Evolutionary conservation across 2,888 invertebrate genomes (phyloP).

Genomic region (Rugalucina vietnamica): DNA sequence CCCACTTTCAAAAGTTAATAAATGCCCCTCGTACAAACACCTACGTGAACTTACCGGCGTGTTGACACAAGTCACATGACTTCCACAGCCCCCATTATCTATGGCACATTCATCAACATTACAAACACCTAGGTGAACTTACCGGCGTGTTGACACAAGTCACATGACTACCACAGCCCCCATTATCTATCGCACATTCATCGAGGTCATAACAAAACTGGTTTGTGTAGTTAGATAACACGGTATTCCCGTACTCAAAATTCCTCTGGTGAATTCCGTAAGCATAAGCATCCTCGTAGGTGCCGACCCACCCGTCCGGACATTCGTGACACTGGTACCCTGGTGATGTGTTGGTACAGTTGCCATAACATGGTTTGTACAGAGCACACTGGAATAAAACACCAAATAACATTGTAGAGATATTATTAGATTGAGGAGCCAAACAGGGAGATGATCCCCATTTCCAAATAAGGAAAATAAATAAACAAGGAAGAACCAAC

Average conservation of each 20-base stretch:
- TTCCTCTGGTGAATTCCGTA: slow-evolving; percentile 56
- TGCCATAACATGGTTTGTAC: slow-evolving; percentile 60
- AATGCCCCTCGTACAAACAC: too few species aligned
- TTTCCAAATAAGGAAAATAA: too few species aligned
- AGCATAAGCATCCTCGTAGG: slow-evolving; percentile 71
- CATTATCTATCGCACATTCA: slow-evolving; percentile 70
- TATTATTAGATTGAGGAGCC: too few species aligned
- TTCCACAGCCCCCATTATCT: slow-evolving; percentile 74
- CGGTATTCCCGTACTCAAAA: slow-evolving; percentile 57
- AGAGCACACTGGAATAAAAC: slow-evolving; percentile 62
- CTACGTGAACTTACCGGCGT: slow-evolving; percentile 72
- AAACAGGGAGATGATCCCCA: too few species aligned
- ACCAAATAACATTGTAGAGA: too few species aligned
- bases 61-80: slow-evolving; percentile 69
- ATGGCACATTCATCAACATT: slow-evolving; percentile 69
- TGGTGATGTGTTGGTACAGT: slow-evolving; percentile 71
- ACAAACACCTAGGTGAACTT: slow-evolving; percentile 38
- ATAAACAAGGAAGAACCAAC: too few species aligned
- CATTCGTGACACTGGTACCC: slow-evolving; percentile 73
- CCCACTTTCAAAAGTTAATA: too few species aligned
- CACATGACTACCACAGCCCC: slow-evolving; percentile 72
- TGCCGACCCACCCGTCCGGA: slow-evolving; percentile 68
- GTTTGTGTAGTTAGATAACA: slow-evolving; percentile 45
- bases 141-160: slow-evolving; percentile 74
- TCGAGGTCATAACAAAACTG: slow-evolving; percentile 70